phyloP scores from a whole-genome alignment of 2,113 vertebrate species.

The Rhea americana region DNA sequence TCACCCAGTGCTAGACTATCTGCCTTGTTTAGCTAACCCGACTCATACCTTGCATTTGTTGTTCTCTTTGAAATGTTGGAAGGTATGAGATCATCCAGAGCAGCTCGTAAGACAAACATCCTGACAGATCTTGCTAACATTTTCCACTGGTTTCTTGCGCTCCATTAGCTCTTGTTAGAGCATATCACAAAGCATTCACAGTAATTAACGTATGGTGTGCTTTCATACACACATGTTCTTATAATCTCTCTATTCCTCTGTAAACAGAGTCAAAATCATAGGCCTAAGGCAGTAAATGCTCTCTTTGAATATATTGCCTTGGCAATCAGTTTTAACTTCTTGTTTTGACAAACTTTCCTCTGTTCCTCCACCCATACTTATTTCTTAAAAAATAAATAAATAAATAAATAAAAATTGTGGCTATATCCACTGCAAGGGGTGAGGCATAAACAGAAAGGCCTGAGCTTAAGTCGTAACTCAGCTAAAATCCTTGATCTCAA shows the following conservation, averaged over 20 bases:
- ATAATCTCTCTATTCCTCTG: conserved; percentile 2
- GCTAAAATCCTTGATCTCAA: background rate
- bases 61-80: background rate
- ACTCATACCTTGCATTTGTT: background rate
- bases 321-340: background rate
- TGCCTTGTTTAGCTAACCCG: background rate
- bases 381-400: background rate
- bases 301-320: background rate
- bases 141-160: conserved; percentile 51
- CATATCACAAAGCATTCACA: background rate
- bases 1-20: background rate
- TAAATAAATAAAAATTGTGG: background rate
- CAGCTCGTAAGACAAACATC: conserved; percentile 49
- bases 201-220: conserved; percentile 31
- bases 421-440: background rate
- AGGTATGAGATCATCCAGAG: conserved; percentile 49
- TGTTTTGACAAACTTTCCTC: background rate
- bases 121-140: conserved; percentile 36
- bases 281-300: background rate
- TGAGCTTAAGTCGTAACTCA: background rate
- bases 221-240: background rate
- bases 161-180: conserved; percentile 49
- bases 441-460: background rate
- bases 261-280: background rate
- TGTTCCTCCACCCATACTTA: background rate